A percentile compares a stretch with the other conserved stretches of the same genome.
Evolutionary conservation across 2,113 vertebrate species (phyloP).

Genomic region (Odobenus rosmarus): DNA sequence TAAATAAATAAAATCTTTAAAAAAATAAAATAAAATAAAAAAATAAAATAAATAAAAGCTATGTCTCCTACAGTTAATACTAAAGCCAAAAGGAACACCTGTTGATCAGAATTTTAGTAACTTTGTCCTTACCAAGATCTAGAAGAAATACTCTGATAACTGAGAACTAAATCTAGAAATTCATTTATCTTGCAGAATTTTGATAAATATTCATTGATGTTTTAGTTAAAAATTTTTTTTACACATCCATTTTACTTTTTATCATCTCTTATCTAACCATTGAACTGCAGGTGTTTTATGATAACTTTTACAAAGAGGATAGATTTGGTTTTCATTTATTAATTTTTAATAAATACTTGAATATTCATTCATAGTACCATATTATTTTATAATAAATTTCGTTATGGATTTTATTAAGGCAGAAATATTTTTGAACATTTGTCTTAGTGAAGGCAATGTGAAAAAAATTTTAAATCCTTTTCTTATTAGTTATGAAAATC

Average conservation of each 20-base stretch:
- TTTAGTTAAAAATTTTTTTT: background rate
- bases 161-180: background rate
- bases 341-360: background rate
- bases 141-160: background rate
- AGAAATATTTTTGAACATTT: background rate
- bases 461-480: background rate
- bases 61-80: constrained; percentile 49
- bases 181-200: background rate
- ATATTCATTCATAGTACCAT: background rate
- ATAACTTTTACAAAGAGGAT: background rate
- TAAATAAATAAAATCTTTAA: too few relatives aligned
- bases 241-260: background rate
- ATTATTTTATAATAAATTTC: background rate
- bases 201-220: background rate
- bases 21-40: too few relatives aligned
- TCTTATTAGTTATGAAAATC: background rate
- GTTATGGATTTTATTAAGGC: background rate
- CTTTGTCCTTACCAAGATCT: background rate
- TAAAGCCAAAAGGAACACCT: background rate
- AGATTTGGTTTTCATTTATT: background rate
- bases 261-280: background rate
- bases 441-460: background rate
- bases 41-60: background rate
- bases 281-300: background rate
- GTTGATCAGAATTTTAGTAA: background rate